A percentile compares a stretch with the other conserved stretches of the same genome.
Evolutionary conservation across 53 echinoderm and acorn worm species (phyloP).

Genomic region (Astropecten irregularis): DNA sequence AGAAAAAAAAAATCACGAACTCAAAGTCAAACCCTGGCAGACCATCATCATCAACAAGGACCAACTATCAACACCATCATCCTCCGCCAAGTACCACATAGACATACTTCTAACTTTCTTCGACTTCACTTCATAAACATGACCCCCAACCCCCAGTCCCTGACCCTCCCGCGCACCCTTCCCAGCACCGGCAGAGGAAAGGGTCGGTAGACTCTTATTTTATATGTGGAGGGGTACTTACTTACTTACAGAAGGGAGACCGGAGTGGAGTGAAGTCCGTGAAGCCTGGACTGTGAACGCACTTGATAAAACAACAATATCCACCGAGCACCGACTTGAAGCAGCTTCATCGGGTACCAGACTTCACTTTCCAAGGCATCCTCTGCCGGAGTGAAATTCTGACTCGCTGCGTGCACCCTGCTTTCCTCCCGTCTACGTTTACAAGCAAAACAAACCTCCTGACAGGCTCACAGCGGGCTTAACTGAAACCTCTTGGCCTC

Average conservation of each 20-base stretch:
- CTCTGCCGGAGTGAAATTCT: no score
- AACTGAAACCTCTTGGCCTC: conserved; percentile 46
- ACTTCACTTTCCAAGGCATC: no score
- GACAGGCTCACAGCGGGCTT: conserved; percentile 37
- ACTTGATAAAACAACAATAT: no score
- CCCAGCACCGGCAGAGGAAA: no score
- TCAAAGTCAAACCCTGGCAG: no score
- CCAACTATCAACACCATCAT: conserved; percentile 49
- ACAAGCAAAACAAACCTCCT: conserved; percentile 49
- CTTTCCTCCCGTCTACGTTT: conserved; percentile 12
- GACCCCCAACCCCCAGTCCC: conserved; percentile 13
- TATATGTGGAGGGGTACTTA: no score
- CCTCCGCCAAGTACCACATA: conserved; percentile 16
- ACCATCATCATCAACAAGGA: conserved; percentile 35
- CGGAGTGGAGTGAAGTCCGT: no score
- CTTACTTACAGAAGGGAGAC: background rate
- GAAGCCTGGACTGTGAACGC: no score
- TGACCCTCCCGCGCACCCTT: background rate
- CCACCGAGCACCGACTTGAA: no score
- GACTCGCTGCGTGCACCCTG: conserved; percentile 7
- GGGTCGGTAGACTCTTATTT: background rate
- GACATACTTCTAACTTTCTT: conserved; percentile 45
- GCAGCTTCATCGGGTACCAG: no score
- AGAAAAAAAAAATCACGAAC: no score
- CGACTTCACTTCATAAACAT: conserved; percentile 52